Percentiles rank a stretch among this genome's conserved stretches.
phyloP scores from a whole-genome alignment of 2,797 vertebrate genomes.

The Crypturellus tataupa region DNA sequence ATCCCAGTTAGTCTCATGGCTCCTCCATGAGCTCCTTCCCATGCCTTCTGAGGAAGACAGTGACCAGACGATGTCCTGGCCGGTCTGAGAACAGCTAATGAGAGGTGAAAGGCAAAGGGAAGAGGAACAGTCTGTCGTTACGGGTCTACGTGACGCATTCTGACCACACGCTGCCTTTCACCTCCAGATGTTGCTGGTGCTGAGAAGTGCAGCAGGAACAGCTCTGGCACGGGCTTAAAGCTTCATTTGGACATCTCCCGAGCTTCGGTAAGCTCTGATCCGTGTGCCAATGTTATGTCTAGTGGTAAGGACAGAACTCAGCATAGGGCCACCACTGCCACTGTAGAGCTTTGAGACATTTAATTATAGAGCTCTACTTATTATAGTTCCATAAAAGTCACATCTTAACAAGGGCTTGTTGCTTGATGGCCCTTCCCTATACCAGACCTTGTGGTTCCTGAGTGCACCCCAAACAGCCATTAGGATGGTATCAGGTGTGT shows the following conservation, averaged over 20 bases:
- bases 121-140: background rate
- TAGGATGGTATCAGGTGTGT: background rate
- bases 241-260: background rate
- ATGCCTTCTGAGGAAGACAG: background rate
- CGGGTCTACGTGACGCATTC: background rate
- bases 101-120: background rate
- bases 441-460: background rate
- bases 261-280: background rate
- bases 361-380: background rate
- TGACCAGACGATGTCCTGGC: background rate
- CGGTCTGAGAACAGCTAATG: background rate
- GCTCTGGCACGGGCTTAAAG: background rate
- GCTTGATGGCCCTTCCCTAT: background rate
- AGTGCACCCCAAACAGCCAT: background rate
- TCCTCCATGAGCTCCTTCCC: background rate
- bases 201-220: background rate
- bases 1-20: background rate
- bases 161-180: background rate
- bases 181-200: fast-evolving
- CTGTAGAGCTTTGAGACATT: background rate
- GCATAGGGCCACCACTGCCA: background rate
- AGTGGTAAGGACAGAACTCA: background rate
- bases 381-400: background rate
- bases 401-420: background rate
- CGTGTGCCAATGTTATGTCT: background rate